These are phyloP conservation scores for Calyptommatus sinebrachiatus DNA, from an alignment of 2,113 vertebrate genomes.

Conservation along the genomic window DNA sequence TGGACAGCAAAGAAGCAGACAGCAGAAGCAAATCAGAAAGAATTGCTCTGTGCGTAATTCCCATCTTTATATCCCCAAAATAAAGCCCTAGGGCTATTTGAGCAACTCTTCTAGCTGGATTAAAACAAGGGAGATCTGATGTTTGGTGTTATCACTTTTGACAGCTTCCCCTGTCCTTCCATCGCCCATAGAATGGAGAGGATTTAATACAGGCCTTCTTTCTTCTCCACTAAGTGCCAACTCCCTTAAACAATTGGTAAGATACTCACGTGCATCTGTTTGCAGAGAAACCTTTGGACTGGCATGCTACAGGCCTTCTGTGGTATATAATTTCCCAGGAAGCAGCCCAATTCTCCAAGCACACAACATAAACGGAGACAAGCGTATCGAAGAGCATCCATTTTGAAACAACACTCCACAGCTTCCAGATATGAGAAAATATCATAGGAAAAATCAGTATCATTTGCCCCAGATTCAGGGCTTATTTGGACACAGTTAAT, in stretches of 20 bases:
- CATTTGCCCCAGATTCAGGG: not conserved
- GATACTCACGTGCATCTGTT: not conserved
- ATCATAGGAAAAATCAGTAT: not conserved
- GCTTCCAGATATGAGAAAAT: not conserved
- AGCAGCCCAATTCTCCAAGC: not conserved
- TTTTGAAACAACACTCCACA: not conserved
- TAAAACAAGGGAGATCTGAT: not conserved
- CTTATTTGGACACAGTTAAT: not conserved
- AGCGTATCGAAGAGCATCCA: not conserved
- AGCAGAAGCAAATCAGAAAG: not conserved
- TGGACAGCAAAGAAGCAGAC: slow-evolving; percentile 5
- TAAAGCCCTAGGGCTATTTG: not conserved
- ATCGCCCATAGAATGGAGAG: not conserved
- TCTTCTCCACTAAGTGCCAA: not conserved
- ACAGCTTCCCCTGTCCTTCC: not conserved
- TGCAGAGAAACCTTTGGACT: not conserved
- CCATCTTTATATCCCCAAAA: not conserved
- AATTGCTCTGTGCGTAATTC: not conserved
- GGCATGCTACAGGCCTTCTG: not conserved
- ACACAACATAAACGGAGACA: not conserved
- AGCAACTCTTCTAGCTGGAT: not conserved
- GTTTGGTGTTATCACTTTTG: not conserved
- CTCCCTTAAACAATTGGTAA: not conserved
- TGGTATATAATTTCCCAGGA: not conserved
- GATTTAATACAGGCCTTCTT: not conserved